Evolutionary conservation across 2,888 invertebrate species (phyloP).

Genomic region (Phytoseiulus persimilis): DNA sequence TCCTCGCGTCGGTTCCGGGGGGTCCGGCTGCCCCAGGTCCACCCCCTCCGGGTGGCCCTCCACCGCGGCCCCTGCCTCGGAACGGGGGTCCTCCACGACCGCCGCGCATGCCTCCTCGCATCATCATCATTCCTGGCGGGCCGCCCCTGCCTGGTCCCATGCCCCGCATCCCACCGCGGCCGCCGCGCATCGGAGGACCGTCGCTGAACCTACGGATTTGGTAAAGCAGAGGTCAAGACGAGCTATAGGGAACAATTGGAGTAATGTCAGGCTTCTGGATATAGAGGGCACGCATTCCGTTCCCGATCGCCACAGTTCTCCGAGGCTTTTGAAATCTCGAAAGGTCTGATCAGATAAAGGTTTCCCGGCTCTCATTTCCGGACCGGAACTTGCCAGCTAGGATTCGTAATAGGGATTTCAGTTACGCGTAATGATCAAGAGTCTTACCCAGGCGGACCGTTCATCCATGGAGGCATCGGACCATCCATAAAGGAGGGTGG

Average conservation of each 20-base stretch:
- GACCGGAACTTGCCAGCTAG: no score
- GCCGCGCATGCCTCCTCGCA: neutral
- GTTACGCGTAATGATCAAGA: no score
- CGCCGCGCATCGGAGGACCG: slow-evolving; percentile 30
- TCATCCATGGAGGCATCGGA: slow-evolving; percentile 25
- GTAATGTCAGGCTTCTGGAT: neutral
- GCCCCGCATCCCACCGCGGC: slow-evolving; percentile 28
- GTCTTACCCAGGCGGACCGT: slow-evolving; percentile 30
- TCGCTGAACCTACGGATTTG: neutral
- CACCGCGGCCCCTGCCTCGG: neutral
- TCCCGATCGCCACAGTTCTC: no score
- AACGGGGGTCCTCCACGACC: slow-evolving; percentile 16
- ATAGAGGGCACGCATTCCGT: no score
- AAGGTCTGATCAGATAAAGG: no score
- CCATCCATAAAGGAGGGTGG: slow-evolving; percentile 30
- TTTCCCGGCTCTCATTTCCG: no score
- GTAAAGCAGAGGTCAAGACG: neutral
- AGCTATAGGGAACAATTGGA: neutral
- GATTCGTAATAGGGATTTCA: no score
- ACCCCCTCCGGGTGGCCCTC: slow-evolving; percentile 7
- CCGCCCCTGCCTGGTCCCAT: neutral
- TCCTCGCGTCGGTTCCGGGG: neutral
- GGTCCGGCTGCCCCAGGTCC: neutral
- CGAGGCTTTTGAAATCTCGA: no score
- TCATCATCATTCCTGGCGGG: neutral